A percentile compares a stretch with the other conserved stretches of the same genome.
Conservation (phyloP, 2,113 vertebrate genomes). For the Nycticorax nycticorax region DNA sequence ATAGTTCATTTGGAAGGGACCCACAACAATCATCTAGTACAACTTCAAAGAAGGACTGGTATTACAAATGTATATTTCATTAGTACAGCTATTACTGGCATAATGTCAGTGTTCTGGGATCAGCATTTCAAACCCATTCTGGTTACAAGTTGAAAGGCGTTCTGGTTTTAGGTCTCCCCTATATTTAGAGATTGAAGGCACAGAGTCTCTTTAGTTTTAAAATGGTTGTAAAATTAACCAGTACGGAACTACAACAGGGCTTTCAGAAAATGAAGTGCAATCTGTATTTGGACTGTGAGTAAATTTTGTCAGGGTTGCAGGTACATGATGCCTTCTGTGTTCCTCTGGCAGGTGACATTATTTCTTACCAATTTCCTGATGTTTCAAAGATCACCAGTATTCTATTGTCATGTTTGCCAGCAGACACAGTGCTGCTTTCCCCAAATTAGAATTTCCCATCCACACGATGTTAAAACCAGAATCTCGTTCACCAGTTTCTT, state of each 20-base stretch:
- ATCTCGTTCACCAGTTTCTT: neutral
- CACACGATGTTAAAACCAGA: neutral
- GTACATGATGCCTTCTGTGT: neutral
- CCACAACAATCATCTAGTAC: neutral
- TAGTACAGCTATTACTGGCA: neutral
- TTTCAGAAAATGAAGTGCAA: neutral
- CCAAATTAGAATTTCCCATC: neutral
- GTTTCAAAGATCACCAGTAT: neutral
- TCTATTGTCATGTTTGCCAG: neutral
- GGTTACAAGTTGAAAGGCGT: neutral
- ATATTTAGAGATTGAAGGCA: neutral
- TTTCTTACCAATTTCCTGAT: neutral
- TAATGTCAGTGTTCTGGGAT: neutral
- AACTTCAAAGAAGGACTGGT: neutral
- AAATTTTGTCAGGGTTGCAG: neutral
- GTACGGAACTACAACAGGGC: neutral
- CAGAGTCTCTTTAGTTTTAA: neutral
- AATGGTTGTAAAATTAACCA: neutral
- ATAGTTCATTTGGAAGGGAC: neutral
- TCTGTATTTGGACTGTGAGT: neutral
- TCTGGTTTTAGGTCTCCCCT: neutral
- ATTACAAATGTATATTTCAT: neutral
- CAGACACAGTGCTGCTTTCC: neutral
- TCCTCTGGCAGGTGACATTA: neutral
- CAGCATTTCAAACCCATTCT: neutral